Evolutionary conservation across 1,140 invertebrate species (phyloP), one percentile per base, ranked within the genome.

Genomic region (Pseudomyrmex concolor): DNA sequence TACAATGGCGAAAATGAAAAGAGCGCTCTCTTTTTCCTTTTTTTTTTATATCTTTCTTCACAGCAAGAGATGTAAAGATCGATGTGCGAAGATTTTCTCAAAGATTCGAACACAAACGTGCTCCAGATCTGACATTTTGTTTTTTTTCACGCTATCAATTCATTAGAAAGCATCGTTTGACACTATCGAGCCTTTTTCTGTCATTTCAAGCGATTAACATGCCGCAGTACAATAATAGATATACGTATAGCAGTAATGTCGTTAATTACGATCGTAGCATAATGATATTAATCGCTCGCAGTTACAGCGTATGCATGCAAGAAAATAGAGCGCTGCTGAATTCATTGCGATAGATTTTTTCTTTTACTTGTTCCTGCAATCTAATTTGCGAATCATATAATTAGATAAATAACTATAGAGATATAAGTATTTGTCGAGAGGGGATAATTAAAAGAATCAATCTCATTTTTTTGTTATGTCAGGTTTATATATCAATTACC

Each of bases 351-450:
- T 71, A 71, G 34, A 34, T 5, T 34, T 34, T 34, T 34, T 7
- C 4, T 71, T 50, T 71, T 59, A 80, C 54, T 43, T 80, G 45
- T 57, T 43, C 45, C 66, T 80, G 76, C 66, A 25, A 80, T 60
- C 76, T 80, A 80, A 80, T 25, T 77, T 80, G 76, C 76, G 71
- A 80, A 80, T 71, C 34, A 34, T 71, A 66, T 71, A 80, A 80
- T 80, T 71, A 50, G 76, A 80, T 70, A 59, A 70, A 67, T 71
- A 71, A 80, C 66, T 80, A 71, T 71, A 80, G 66, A 80, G 66
- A 71, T 80, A 80, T 54, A 66, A 80, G 62, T 45, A 34, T 67
- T 54, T 70, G 76, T 71, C 43, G 66, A 70, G 66, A n/a, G 68
- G 76, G 34, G 7, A 34, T 70, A 70, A 80, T 80, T 50, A 80